Evolutionary conservation across 2,113 vertebrate species (phyloP).

Genomic region (Triplophysa siluroides): DNA sequence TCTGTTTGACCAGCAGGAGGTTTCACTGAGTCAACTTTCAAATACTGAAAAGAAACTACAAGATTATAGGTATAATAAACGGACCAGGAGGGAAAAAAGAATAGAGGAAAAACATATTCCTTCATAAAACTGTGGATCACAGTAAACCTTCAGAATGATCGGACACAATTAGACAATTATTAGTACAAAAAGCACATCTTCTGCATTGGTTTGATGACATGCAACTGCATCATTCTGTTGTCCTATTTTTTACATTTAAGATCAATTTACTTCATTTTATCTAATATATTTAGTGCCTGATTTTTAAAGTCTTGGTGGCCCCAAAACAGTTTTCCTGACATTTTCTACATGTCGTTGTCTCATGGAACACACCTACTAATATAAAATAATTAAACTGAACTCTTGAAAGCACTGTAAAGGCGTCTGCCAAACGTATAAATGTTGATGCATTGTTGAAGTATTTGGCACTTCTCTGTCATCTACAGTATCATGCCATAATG

Average conservation of each 20-base stretch:
- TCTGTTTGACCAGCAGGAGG: slow-evolving; percentile 62
- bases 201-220: not conserved
- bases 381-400: too few species aligned
- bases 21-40: slow-evolving; percentile 56
- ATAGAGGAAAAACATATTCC: not conserved
- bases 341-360: too few species aligned
- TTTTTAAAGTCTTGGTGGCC: not conserved
- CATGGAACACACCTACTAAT: too few species aligned
- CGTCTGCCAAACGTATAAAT: too few species aligned
- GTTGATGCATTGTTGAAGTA: too few species aligned
- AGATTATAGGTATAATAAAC: not conserved
- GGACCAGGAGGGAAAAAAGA: not conserved
- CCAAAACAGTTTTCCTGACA: too few species aligned
- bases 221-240: not conserved
- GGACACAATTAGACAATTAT: not conserved
- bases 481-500: not conserved
- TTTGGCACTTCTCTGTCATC: too few species aligned
- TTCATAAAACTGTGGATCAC: not conserved
- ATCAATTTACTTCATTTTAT: not conserved
- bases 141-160: not conserved
- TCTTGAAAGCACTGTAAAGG: too few species aligned
- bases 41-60: not conserved
- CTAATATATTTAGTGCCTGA: not conserved
- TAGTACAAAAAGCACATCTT: not conserved
- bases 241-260: not conserved